Evolutionary conservation across 2,113 vertebrate genomes (phyloP).

Genomic region (Alosa alosa): DNA sequence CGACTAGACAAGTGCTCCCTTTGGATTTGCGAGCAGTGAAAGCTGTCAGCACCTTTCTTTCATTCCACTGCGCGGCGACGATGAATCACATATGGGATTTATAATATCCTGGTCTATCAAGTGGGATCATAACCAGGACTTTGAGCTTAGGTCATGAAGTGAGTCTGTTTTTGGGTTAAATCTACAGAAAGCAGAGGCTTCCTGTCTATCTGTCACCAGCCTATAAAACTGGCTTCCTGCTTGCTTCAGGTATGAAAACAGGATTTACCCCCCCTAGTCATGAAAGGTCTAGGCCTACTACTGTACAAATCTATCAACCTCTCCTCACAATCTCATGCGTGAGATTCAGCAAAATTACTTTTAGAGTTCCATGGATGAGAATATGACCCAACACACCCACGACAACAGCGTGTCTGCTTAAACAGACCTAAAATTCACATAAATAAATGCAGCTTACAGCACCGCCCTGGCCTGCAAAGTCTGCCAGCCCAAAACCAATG

Average conservation of each 20-base stretch:
- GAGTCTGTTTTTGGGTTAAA: neutral
- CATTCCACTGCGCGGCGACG: neutral
- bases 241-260: constrained; percentile 23
- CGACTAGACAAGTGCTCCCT: constrained; percentile 17
- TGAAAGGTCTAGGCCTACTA: constrained; percentile 6
- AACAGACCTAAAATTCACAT: neutral
- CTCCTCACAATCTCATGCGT: neutral
- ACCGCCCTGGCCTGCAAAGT: neutral
- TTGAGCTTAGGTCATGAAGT: neutral
- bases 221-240: constrained; percentile 16
- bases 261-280: constrained; percentile 21
- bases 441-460: neutral
- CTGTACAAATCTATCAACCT: neutral
- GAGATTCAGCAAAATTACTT: constrained; percentile 8
- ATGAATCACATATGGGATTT: neutral
- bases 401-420: neutral
- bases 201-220: constrained; percentile 10
- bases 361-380: neutral
- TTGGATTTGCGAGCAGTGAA: neutral
- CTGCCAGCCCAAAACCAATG: neutral
- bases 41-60: constrained; percentile 11
- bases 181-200: constrained; percentile 12
- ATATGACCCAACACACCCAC: constrained; percentile 19
- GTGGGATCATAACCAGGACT: neutral
- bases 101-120: constrained; percentile 24